Percentiles rank a stretch among this genome's conserved stretches.
Evolutionary conservation across 2,797 vertebrate species (phyloP).

Genomic region (Semotilus atromaculatus): DNA sequence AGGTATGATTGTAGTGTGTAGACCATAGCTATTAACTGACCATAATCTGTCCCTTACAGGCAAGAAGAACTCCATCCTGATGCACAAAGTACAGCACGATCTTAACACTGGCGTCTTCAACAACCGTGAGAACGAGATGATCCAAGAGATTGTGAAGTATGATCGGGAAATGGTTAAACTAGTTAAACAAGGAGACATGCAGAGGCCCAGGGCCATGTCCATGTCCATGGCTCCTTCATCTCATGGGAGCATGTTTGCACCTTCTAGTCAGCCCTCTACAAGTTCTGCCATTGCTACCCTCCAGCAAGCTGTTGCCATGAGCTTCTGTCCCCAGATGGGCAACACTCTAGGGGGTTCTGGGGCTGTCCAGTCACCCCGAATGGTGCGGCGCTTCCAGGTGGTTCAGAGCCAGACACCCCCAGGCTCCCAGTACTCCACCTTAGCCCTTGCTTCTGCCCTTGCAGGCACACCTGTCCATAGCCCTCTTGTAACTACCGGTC

Average conservation of each 20-base stretch:
- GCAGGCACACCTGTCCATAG: slow-evolving; percentile 79
- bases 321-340: slow-evolving; percentile 91
- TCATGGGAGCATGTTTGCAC: slow-evolving; percentile 79
- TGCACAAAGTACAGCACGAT: slow-evolving; percentile 98
- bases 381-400: slow-evolving; percentile 86
- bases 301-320: slow-evolving; percentile 97
- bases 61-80: slow-evolving; percentile 97
- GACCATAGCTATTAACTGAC: neutral
- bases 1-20: neutral
- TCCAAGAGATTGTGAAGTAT: slow-evolving; percentile 98
- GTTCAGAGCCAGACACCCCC: slow-evolving; percentile 75
- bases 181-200: slow-evolving; percentile 90
- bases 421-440: slow-evolving; percentile 70
- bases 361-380: slow-evolving; percentile 86
- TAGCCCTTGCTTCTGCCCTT: slow-evolving; percentile 73
- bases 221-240: slow-evolving; percentile 71
- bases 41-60: slow-evolving; percentile 73
- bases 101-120: slow-evolving; percentile 96
- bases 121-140: slow-evolving; percentile 97
- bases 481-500: slow-evolving; percentile 74
- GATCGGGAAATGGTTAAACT: slow-evolving; percentile 98
- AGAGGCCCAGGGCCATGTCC: slow-evolving; percentile 79
- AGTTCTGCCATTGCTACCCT: slow-evolving; percentile 93
- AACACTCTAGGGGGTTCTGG: slow-evolving; percentile 82
- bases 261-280: slow-evolving; percentile 79